Evolutionary conservation across 2,888 invertebrate species (phyloP), one percentile per base, ranked within the genome.

Genomic region (Agonopterix subpropinquella): DNA sequence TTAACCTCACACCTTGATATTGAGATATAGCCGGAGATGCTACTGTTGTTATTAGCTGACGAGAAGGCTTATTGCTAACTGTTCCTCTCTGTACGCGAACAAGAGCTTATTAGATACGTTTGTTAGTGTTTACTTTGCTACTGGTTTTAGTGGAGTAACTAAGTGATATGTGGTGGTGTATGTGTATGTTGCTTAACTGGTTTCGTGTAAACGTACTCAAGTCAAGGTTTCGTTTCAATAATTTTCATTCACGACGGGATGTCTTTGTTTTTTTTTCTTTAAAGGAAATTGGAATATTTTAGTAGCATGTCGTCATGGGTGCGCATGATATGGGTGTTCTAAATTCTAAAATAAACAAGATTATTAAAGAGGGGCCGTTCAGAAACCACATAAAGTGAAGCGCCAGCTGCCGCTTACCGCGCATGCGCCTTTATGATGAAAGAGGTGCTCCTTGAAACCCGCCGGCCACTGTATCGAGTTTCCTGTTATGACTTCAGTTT

Each of bases 1-100:
- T 88, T 88, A 88, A 88, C 80, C 72, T 85, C 83, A 77, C 87
- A 87, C 88, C 88, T 88, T 83, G 74, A 77, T 87, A 87, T 86
- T 86, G 86, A 86, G 87, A 87, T 85, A 87, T 85, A 72, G 70
- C 73, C 73, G 72, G 74, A 76, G 80, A 84, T 80, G 80, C 77
- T 67, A 66, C 77, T 83, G 85, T 85, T 84, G 87, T 85, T 84
- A 86, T 85, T 85, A 84, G 80, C 79, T 70, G 75, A 73, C 76
- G 75, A 73, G 72, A 69, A 77, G 73, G 72, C 80, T 87, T 86
- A 86, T 87, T 87, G 86, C 86, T 78, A 69, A 69, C 72, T 70
- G 71, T 69, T 73, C 63, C 67, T 63, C 65, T 59, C 56, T 57
- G 51, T 55, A 43, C 49, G 55, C n/a, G 39, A n/a, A 39, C 39